These are phyloP conservation scores for Chironomus tentans DNA, from an alignment of 2,888 invertebrate species.

Conservation along the genomic window DNA sequence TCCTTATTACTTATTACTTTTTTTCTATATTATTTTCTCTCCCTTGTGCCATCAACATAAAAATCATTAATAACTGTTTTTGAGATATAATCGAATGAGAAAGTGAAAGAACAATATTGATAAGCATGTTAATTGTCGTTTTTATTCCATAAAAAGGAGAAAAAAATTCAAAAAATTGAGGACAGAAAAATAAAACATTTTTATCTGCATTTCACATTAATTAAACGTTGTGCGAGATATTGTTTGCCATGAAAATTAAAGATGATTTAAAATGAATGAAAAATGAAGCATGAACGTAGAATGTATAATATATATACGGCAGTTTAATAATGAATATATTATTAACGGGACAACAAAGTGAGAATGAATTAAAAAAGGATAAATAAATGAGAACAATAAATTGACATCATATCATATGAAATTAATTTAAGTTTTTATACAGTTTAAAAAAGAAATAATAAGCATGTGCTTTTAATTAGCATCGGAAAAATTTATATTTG, in stretches of 20 bases:
- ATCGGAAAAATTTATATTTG: not conserved
- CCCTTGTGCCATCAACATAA: not conserved
- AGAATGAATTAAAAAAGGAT: not conserved
- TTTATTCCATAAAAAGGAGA: not conserved
- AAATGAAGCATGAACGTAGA: slow-evolving; percentile 15
- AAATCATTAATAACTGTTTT: not conserved
- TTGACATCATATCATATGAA: slow-evolving; percentile 14
- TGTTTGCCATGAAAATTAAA: not conserved
- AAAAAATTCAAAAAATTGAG: not conserved
- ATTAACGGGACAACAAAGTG: not conserved
- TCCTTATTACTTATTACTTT: too few relatives aligned
- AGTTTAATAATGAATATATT: slow-evolving; percentile 14
- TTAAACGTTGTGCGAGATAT: not conserved
- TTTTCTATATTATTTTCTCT: not conserved
- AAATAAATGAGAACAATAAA: slow-evolving; percentile 11
- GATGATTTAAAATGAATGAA: slow-evolving; percentile 4
- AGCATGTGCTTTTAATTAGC: not conserved
- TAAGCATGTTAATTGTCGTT: slow-evolving; percentile 1
- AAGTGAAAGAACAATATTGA: not conserved
- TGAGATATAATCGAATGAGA: not conserved
- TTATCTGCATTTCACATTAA: not conserved
- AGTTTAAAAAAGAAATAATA: not conserved
- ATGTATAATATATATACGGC: too few relatives aligned
- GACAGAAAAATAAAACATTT: not conserved
- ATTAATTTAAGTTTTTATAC: slow-evolving; percentile 4